These are phyloP conservation scores for Aradus depressus DNA, from an alignment of 2,888 invertebrate species.

Conservation along the genomic window DNA sequence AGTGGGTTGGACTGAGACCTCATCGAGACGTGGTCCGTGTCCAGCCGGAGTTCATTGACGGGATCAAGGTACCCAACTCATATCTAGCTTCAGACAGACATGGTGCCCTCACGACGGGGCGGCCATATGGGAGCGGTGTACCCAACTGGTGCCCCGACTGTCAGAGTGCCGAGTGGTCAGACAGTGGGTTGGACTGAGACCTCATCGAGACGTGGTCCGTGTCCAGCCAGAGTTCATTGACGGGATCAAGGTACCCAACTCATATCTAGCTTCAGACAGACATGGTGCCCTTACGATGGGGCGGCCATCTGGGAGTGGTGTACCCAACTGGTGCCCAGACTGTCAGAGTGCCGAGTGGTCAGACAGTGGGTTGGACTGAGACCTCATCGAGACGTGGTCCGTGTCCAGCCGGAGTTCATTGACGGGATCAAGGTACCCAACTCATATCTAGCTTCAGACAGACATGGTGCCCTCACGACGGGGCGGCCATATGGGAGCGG, in stretches of 20 bases:
- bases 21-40: slow-evolving; percentile 62
- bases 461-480: slow-evolving; percentile 59
- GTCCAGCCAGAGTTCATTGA: slow-evolving; percentile 51
- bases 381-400: slow-evolving; percentile 62
- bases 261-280: no score
- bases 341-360: slow-evolving; percentile 45
- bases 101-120: slow-evolving; percentile 65
- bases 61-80: slow-evolving; percentile 23
- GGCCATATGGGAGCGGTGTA: slow-evolving; percentile 68
- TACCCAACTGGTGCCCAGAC: slow-evolving; percentile 55
- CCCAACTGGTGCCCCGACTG: slow-evolving; percentile 58
- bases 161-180: slow-evolving; percentile 44
- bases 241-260: slow-evolving; percentile 28
- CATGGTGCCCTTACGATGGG: slow-evolving; percentile 57
- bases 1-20: slow-evolving; percentile 72
- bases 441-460: no score
- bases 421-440: slow-evolving; percentile 28
- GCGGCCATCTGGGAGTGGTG: slow-evolving; percentile 70
- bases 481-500: slow-evolving; percentile 63
- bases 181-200: slow-evolving; percentile 69
- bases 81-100: no score
- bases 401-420: slow-evolving; percentile 55
- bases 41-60: slow-evolving; percentile 46
- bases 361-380: slow-evolving; percentile 65
- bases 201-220: slow-evolving; percentile 61